Evolutionary conservation across 2,113 vertebrate genomes (phyloP).

Genomic region (Junco hyemalis): DNA sequence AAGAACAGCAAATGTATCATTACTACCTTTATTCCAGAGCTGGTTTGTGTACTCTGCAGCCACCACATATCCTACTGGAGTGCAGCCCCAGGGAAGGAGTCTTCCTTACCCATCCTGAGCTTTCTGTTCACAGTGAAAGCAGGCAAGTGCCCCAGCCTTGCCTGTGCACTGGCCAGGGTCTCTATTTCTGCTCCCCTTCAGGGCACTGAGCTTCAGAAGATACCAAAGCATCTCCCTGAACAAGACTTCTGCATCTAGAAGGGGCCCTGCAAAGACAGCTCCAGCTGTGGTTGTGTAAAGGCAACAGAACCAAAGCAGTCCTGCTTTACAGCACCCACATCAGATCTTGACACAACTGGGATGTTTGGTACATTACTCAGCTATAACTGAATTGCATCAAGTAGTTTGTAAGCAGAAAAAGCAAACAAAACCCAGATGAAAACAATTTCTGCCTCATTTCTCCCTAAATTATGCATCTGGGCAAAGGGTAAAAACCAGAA

Average conservation of each 20-base stretch:
- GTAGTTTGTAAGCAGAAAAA: background rate
- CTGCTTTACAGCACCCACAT: background rate
- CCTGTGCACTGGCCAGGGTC: background rate
- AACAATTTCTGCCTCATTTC: background rate
- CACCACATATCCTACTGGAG: background rate
- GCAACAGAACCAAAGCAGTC: background rate
- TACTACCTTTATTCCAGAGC: background rate
- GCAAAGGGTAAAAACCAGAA: background rate
- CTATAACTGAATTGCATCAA: background rate
- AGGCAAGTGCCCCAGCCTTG: background rate
- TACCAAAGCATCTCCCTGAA: background rate
- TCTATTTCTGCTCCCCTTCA: background rate
- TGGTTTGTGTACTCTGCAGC: background rate
- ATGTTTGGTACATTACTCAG: background rate
- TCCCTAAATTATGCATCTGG: background rate
- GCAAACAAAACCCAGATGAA: background rate
- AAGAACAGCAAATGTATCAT: background rate
- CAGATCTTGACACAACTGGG: background rate
- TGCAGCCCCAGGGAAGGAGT: background rate
- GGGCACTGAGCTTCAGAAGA: background rate
- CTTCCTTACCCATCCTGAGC: background rate
- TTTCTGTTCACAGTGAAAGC: background rate
- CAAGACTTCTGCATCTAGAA: background rate
- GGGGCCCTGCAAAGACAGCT: background rate
- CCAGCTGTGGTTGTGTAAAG: background rate